A percentile compares a stretch with the other conserved stretches of the same genome.
Evolutionary conservation across 1,140 invertebrate genomes (phyloP).

Genomic region (Drosophila parvula): DNA sequence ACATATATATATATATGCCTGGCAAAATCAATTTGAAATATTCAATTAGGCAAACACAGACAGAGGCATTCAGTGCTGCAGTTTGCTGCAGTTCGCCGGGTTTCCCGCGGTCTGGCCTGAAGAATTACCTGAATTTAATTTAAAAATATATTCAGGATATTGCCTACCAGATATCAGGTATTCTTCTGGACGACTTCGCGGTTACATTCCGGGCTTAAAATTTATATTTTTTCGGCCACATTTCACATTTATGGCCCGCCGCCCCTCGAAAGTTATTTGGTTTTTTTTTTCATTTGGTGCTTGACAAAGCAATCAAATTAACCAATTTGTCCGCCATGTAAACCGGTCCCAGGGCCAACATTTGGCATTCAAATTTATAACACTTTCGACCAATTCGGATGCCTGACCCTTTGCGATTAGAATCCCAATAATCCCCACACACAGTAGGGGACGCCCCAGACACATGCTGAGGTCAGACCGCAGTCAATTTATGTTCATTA

Average conservation of each 20-base stretch:
- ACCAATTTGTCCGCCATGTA: slow-evolving; percentile 39
- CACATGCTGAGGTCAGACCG: slow-evolving; percentile 36
- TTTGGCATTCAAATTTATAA: slow-evolving; percentile 54
- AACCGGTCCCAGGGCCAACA: slow-evolving; percentile 35
- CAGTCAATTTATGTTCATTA: slow-evolving; percentile 66
- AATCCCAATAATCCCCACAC: slow-evolving; percentile 40
- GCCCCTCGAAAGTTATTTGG: slow-evolving; percentile 6
- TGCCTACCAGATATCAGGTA: neutral
- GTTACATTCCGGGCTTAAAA: neutral
- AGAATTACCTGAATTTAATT: slow-evolving; percentile 25
- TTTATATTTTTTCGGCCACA: slow-evolving; percentile 4
- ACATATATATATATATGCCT: slow-evolving; percentile 2
- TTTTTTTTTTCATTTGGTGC: slow-evolving; percentile 28
- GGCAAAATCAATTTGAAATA: slow-evolving; percentile 44
- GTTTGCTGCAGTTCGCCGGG: neutral
- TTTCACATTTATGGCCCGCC: slow-evolving; percentile 13
- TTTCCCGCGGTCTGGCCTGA: neutral
- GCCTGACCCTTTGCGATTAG: slow-evolving; percentile 49
- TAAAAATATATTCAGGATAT: slow-evolving; percentile 14
- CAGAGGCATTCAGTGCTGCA: slow-evolving; percentile 2
- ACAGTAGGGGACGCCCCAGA: neutral
- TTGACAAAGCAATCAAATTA: slow-evolving; percentile 62
- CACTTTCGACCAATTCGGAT: slow-evolving; percentile 40
- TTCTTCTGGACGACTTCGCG: neutral
- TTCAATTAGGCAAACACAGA: slow-evolving; percentile 41